phyloP scores from a whole-genome alignment of 2,888 invertebrate species.

The Leptopilina syphax region DNA sequence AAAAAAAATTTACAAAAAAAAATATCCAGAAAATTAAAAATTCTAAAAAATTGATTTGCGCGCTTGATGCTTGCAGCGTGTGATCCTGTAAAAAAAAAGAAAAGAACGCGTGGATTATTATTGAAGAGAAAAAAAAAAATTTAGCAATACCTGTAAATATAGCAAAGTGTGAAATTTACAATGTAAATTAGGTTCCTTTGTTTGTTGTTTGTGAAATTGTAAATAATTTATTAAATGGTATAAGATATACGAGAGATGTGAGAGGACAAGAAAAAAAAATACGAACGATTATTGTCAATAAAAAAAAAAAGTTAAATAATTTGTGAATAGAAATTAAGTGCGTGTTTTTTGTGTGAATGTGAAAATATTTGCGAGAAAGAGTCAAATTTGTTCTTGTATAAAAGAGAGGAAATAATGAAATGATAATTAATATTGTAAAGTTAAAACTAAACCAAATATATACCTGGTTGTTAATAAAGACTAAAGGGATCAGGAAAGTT shows the following conservation, averaged over 20 bases:
- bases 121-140: conserved; percentile 53
- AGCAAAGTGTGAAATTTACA: conserved; percentile 74
- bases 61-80: conserved; percentile 57
- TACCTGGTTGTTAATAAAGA: conserved; percentile 73
- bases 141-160: conserved; percentile 77
- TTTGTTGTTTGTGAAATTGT: conserved; percentile 77
- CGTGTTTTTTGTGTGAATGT: conserved; percentile 47
- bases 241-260: conserved; percentile 61
- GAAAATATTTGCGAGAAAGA: conserved; percentile 41
- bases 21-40: conserved; percentile 30
- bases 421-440: conserved; percentile 74
- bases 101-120: conserved; percentile 17
- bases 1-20: conserved; percentile 56
- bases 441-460: conserved; percentile 75
- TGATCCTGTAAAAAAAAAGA: conserved; percentile 65
- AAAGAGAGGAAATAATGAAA: conserved; percentile 65
- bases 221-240: conserved; percentile 76
- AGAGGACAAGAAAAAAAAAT: conserved; percentile 47
- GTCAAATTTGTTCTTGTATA: conserved; percentile 71
- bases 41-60: conserved; percentile 32
- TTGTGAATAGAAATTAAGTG: conserved; percentile 55
- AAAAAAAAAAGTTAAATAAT: conserved; percentile 66
- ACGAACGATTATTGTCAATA: conserved; percentile 71
- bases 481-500: conserved; percentile 4
- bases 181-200: conserved; percentile 76